Evolutionary conservation across 2,797 vertebrate genomes (phyloP), one percentile per base, ranked within the genome.

Genomic region (Macroramphosus scolopax): DNA sequence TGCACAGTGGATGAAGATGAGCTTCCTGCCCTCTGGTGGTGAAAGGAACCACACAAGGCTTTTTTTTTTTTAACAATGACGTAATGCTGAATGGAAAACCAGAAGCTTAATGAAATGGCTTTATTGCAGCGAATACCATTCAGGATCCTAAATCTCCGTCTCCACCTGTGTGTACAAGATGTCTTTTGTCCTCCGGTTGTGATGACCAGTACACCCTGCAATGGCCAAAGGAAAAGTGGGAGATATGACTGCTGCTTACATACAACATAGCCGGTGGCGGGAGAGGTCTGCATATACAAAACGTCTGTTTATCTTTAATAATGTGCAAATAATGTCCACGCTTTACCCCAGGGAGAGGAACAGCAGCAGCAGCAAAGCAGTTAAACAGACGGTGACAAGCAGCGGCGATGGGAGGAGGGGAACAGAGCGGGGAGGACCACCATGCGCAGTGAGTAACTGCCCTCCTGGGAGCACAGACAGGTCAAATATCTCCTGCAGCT

Each of bases 401-500:
- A 34, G 15, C 3, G 65, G 51, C 5, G 72, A 62, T 16, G 77
- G 78, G 55, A 55, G 56, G 44, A 8, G 48, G 37, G 42, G 40
- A 43, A 39, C 22, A 50, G 61, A 33, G 46, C 0, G 14, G 3
- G 52, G 26, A 43, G 56, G 45, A 20, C 48, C 56, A 35, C 1
- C 39, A 49, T 65, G 36, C 34, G 0, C 17, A 1, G 74, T 41
- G 37, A 69, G 35, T 22, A 89, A 78, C 44, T 44, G 75, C 17
- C 83, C 87, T 61, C 59, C 75, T 22, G 88, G 75, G 57, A 86
- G 81, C 16, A 90, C 76, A 75, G 88, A 83, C 67, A 78, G 75
- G 63, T 85, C 80, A 57, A 90, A 91, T 55, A 81, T 68, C 56
- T 82, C 77, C 69, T 90, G 89, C 62, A 91, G 85, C 64, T 83